Evolutionary conservation across 2,888 invertebrate species (phyloP), one percentile per base, ranked within the genome.

Genomic region (Acanthosepion pharaonis): DNA sequence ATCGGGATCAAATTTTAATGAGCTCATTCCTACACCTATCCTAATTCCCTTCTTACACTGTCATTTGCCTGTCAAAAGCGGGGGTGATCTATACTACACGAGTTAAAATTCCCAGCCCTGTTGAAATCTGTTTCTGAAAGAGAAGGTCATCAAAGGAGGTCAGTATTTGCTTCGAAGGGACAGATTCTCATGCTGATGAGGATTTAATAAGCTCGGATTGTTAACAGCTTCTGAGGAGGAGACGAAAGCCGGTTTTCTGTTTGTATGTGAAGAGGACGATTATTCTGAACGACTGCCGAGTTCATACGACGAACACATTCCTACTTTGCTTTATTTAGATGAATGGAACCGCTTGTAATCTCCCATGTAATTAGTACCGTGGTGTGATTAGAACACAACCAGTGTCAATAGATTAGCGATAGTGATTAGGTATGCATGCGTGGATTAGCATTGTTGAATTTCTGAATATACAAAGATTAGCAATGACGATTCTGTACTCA

Each of bases 151-250:
- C n/a, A 78, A 11, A n/a, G 11, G 15, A 33, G n/a, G 78, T 78
- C 78, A 78, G n/a, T 78, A 78, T 78, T n/a, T 78, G n/a, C n/a
- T 42, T 15, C 78, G 15, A n/a, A 78, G 78, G 11, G n/a, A 78
- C n/a, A n/a, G n/a, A 33, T n/a, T n/a, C n/a, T 78, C n/a, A 78
- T 78, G 78, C 78, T 78, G n/a, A 78, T 78, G 78, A n/a, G 78
- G n/a, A 78, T 78, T 78, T 78, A 78, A 78, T 78, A 11, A 78
- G 78, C n/a, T 18, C n/a, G 33, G 78, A 78, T 78, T 33, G 78
- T n/a, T 78, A n/a, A 78, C n/a, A n/a, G 15, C 8, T n/a, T 15
- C n/a, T n/a, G 78, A 78, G 2, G 23, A 5, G 59, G 11, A 78
- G 78, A 78, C n/a, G 78, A 78, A 15, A 28, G 78, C 15, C n/a